A percentile compares a stretch with the other conserved stretches of the same genome.
Evolutionary conservation across 2,888 invertebrate species (phyloP).

Genomic region (Hypomecis atomaria): DNA sequence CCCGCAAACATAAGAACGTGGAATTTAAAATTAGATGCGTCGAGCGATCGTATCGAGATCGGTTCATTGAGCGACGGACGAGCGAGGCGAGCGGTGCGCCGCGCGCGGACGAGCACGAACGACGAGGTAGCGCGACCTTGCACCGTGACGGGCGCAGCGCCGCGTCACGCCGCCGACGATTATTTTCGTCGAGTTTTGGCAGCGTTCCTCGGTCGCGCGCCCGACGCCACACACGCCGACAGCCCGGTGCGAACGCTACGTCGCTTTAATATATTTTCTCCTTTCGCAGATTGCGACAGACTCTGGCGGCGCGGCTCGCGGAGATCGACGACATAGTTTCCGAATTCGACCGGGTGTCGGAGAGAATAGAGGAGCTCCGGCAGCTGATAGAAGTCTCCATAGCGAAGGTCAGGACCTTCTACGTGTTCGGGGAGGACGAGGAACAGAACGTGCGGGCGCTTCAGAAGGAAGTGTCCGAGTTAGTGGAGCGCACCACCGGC

Average conservation of each 20-base stretch:
- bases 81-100: slow-evolving; percentile 81
- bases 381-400: slow-evolving; percentile 87
- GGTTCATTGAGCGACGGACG: slow-evolving; percentile 83
- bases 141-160: slow-evolving; percentile 74
- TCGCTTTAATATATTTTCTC: slow-evolving; percentile 54
- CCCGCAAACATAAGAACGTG: slow-evolving; percentile 77
- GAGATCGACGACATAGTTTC: slow-evolving; percentile 90
- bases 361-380: slow-evolving; percentile 88
- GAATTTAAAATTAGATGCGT: slow-evolving; percentile 79
- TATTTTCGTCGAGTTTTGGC: slow-evolving; percentile 83
- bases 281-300: slow-evolving; percentile 90
- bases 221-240: slow-evolving; percentile 58
- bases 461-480: slow-evolving; percentile 83
- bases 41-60: slow-evolving; percentile 69
- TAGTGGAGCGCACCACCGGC: slow-evolving; percentile 83
- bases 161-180: slow-evolving; percentile 70
- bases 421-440: slow-evolving; percentile 91
- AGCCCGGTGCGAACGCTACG: slow-evolving; percentile 54
- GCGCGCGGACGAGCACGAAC: slow-evolving; percentile 77
- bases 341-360: slow-evolving; percentile 90
- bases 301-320: slow-evolving; percentile 89
- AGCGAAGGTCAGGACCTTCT: slow-evolving; percentile 88
- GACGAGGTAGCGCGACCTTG: slow-evolving; percentile 79
- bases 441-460: slow-evolving; percentile 85
- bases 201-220: slow-evolving; percentile 65